phyloP scores from a whole-genome alignment of 2,888 invertebrate species.

The Agrilus cyanescens region DNA sequence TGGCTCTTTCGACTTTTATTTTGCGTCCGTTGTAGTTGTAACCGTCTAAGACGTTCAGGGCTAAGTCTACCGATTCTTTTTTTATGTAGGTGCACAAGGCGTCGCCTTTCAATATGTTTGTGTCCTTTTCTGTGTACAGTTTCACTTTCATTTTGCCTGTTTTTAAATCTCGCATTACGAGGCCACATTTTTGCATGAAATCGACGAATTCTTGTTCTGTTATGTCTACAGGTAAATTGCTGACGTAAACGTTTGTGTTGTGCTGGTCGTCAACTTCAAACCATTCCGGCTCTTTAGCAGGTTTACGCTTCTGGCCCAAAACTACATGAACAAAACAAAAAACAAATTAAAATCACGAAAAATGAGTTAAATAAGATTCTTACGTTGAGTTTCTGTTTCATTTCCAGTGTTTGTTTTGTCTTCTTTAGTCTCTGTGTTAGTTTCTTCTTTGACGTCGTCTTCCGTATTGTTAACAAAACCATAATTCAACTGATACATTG shows the following conservation, averaged over 20 bases:
- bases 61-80: slow-evolving; percentile 88
- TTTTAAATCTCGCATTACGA: slow-evolving; percentile 77
- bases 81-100: slow-evolving; percentile 93
- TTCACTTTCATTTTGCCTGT: slow-evolving; percentile 80
- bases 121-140: slow-evolving; percentile 72
- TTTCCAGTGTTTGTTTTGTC: slow-evolving; percentile 10
- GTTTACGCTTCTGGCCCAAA: slow-evolving; percentile 32
- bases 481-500: slow-evolving; percentile 91
- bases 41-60: slow-evolving; percentile 85
- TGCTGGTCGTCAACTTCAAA: slow-evolving; percentile 80
- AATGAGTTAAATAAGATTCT: no score
- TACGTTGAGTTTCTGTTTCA: slow-evolving; percentile 11
- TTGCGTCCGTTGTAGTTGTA: slow-evolving; percentile 65
- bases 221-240: slow-evolving; percentile 77
- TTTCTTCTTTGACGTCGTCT: slow-evolving; percentile 28
- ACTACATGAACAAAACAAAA: no score
- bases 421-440: slow-evolving; percentile 17
- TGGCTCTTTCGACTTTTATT: slow-evolving; percentile 81
- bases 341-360: slow-evolving; percentile 14
- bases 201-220: slow-evolving; percentile 83
- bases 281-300: slow-evolving; percentile 49
- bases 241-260: slow-evolving; percentile 94
- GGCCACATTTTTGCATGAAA: slow-evolving; percentile 92
- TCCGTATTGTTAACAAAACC: slow-evolving; percentile 62
- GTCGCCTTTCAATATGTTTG: slow-evolving; percentile 84